A percentile compares a stretch with the other conserved stretches of the same genome.
Evolutionary conservation across 2,113 vertebrate species (phyloP).

Genomic region (Sturnira hondurensis): DNA sequence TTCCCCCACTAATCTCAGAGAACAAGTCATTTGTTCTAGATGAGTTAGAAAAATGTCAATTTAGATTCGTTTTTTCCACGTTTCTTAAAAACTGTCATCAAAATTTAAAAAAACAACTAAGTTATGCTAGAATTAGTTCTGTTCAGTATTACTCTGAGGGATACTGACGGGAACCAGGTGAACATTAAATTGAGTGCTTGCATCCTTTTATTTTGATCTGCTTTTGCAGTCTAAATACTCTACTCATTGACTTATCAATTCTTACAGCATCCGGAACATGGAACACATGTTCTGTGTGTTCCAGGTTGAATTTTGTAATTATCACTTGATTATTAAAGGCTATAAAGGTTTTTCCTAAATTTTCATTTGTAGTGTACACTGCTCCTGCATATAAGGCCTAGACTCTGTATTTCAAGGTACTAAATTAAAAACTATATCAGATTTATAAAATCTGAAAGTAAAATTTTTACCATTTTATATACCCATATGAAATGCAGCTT

Average conservation of each 20-base stretch:
- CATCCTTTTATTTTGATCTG: neutral
- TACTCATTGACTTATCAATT: neutral
- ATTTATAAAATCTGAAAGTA: neutral
- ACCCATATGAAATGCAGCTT: neutral
- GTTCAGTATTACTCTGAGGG: neutral
- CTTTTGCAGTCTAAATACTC: neutral
- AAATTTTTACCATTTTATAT: neutral
- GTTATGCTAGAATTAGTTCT: neutral
- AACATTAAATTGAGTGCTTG: neutral
- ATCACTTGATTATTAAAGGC: neutral
- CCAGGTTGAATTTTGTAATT: neutral
- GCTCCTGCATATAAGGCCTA: neutral
- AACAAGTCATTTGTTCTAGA: neutral
- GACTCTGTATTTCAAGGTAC: neutral
- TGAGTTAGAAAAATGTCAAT: neutral
- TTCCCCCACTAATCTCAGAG: neutral
- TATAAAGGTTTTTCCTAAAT: neutral
- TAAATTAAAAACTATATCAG: neutral
- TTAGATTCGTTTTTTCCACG: neutral
- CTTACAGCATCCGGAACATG: neutral
- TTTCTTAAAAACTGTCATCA: no score
- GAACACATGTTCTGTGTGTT: neutral
- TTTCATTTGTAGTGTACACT: neutral
- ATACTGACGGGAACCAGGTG: neutral
- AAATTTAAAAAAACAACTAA: neutral